Evolutionary conservation across 1,140 invertebrate genomes (phyloP), one percentile per base, ranked within the genome.

Genomic region (Mylabris phalerata): DNA sequence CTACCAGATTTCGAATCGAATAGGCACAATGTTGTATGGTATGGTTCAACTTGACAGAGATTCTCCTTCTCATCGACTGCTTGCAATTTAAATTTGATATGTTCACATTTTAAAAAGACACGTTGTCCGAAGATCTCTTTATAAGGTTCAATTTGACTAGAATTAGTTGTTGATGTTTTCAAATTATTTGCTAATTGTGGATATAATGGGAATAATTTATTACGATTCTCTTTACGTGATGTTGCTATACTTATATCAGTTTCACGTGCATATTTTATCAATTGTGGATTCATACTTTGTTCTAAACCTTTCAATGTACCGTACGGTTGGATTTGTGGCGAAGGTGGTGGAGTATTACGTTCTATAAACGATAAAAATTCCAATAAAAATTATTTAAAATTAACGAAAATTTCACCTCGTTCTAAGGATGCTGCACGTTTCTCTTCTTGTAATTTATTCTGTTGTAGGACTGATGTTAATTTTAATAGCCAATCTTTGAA

Each of bases 11-110:
- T 85, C 2, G 87, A 86, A 80, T 97, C 93, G 73, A 90, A 97
- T 4, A 98, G 72, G 47, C 90, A 84, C 45, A 97, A 77, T 7
- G 86, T 84, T 3, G 93, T 88, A 66, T 92, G 89, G 74, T 97
- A 97, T 2, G 94, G 94, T 69, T 97, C 94, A 32, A 96, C 89
- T 79, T 94, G 92, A 67, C 84, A 86, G 13, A 88, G 68, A 62
- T 87, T 77, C 55, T 90, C 87, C 61, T 85, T 88, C 49, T 90
- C 88, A 61, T 87, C 84, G 46, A 92, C 81, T 19, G 88, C 87
- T 79, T 94, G 92, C 51, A 93, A 76, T 65, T 85, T 82, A 74
- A 92, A 90, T 67, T 83, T 85, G 49, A 95, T 80, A 63, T 83
- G 86, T 69, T 92, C 86, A 75, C 92, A 93, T 71, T 84, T 85